A percentile compares a stretch with the other conserved stretches of the same genome.
phyloP scores from a whole-genome alignment of 1,140 invertebrate species.

The Harlomillsia oculata region DNA sequence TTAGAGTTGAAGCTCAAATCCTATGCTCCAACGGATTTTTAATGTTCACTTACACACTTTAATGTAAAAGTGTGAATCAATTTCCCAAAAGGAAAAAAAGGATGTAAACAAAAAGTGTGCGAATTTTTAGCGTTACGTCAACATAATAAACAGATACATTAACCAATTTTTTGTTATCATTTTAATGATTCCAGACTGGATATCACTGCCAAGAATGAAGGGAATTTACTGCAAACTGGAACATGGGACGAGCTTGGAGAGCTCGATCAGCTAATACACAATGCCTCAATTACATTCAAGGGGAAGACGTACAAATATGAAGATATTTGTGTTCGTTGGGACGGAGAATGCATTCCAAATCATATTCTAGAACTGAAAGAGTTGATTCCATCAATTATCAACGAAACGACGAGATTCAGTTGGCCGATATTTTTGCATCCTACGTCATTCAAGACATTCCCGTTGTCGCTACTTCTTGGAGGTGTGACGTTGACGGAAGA shows the following conservation, averaged over 20 bases:
- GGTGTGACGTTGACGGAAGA: constrained; percentile 55
- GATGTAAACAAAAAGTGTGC: no score
- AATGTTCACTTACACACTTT: no score
- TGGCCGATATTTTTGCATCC: constrained; percentile 80
- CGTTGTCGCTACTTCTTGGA: constrained; percentile 75
- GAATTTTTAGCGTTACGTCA: background rate
- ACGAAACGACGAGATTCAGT: constrained; percentile 60
- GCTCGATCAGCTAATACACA: constrained; percentile 64
- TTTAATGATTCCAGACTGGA: constrained; percentile 60
- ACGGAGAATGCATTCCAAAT: constrained; percentile 68
- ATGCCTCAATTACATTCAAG: constrained; percentile 55
- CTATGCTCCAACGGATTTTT: no score
- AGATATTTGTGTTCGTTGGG: constrained; percentile 71
- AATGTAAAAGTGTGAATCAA: no score
- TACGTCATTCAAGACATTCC: constrained; percentile 66
- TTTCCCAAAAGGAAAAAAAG: no score
- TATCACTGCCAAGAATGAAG: constrained; percentile 66
- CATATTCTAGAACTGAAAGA: constrained; percentile 70
- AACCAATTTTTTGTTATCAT: no score
- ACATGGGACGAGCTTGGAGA: no score
- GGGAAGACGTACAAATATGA: constrained; percentile 59
- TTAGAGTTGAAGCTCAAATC: no score
- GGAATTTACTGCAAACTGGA: constrained; percentile 61
- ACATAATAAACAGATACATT: no score
- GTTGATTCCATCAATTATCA: constrained; percentile 67